Evolutionary conservation across 2,113 vertebrate genomes (phyloP).

Genomic region (Pristiophorus japonicus): DNA sequence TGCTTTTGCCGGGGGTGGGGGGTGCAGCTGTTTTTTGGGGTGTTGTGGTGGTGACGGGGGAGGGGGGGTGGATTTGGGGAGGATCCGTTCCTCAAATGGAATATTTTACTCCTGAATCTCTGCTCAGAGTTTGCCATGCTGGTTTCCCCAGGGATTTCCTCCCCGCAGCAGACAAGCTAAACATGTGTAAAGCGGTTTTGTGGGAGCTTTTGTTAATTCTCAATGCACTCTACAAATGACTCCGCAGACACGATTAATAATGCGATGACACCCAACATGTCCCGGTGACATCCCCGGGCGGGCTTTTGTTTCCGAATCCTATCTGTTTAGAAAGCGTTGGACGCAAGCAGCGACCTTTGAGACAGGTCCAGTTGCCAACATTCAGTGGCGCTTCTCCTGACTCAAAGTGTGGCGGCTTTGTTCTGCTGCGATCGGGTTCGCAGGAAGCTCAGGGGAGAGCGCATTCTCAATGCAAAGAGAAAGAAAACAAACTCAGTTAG

Average conservation of each 20-base stretch:
- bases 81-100: not conserved
- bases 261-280: not conserved
- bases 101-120: not conserved
- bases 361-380: not conserved
- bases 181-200: not conserved
- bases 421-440: not conserved
- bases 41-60: not conserved
- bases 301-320: not conserved
- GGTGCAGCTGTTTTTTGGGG: not conserved
- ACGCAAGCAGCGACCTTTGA: not conserved
- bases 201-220: not conserved
- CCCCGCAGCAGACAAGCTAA: not conserved
- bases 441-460: not conserved
- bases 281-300: not conserved
- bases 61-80: not conserved
- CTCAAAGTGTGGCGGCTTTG: not conserved
- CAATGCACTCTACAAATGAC: not conserved
- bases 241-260: not conserved
- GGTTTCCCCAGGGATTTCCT: not conserved
- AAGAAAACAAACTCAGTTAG: too few species aligned
- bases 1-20: too few species aligned
- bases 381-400: not conserved
- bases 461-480: not conserved
- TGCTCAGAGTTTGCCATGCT: not conserved
- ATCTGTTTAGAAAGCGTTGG: not conserved